phyloP scores from a whole-genome alignment of 2,888 invertebrate genomes.

The Andrena dorsata region DNA sequence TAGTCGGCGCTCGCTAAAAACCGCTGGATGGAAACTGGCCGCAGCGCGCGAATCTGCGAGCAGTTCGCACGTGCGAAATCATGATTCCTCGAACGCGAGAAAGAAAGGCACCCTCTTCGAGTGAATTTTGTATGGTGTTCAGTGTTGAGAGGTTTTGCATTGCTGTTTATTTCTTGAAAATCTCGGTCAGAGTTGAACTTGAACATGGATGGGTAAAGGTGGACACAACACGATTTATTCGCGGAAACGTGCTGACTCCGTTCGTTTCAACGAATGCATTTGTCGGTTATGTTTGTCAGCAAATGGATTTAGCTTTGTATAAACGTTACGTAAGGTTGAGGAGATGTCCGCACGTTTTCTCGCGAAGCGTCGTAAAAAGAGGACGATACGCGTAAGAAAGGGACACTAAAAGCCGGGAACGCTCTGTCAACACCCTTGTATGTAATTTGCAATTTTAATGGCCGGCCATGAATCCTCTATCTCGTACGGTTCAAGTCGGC shows the following conservation, averaged over 20 bases:
- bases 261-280: conserved; percentile 6
- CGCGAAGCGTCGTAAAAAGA: background rate
- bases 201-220: background rate
- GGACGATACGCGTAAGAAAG: conserved; percentile 12
- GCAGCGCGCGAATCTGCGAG: conserved; percentile 52
- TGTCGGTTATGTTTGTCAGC: conserved; percentile 1
- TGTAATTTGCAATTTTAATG: conserved; percentile 80
- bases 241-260: background rate
- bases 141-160: background rate
- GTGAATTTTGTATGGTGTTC: background rate
- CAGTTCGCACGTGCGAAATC: conserved; percentile 40
- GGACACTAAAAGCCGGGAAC: conserved; percentile 38
- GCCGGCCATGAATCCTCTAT: conserved; percentile 47
- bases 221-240: background rate
- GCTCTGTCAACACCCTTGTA: conserved; percentile 71
- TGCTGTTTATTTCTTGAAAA: background rate
- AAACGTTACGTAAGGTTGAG: conserved; percentile 16
- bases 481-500: conserved; percentile 30
- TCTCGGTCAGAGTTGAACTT: background rate
- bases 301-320: conserved; percentile 9
- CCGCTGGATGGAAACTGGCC: conserved; percentile 39
- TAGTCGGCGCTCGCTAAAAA: conserved; percentile 75
- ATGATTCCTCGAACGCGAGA: conserved; percentile 54
- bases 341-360: conserved; percentile 3
- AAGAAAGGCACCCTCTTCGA: conserved; percentile 37